A percentile compares a stretch with the other conserved stretches of the same genome.
These are phyloP conservation scores for Linyphia triangularis DNA, from an alignment of 2,888 invertebrate species.

Conservation along the genomic window DNA sequence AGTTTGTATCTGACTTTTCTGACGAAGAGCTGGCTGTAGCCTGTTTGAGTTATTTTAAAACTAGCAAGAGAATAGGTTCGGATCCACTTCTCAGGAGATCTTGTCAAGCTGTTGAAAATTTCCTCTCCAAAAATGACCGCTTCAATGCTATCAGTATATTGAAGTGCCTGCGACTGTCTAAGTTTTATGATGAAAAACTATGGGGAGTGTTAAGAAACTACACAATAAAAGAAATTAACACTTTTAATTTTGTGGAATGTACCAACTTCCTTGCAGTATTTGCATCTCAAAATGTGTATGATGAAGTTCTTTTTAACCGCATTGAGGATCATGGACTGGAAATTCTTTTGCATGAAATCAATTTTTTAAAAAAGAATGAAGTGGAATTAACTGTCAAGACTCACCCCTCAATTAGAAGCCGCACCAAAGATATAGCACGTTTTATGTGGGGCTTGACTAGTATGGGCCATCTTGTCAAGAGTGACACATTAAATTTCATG, in stretches of 20 bases:
- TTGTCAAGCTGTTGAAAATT: conserved; percentile 34
- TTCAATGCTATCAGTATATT: conserved; percentile 65
- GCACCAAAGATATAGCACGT: conserved; percentile 69
- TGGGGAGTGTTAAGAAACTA: conserved; percentile 33
- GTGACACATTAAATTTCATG: conserved; percentile 20
- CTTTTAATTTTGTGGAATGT: conserved; percentile 70
- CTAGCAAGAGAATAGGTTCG: conserved; percentile 51
- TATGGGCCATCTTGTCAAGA: conserved; percentile 48
- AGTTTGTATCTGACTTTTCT: conserved; percentile 20
- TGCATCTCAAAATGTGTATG: conserved; percentile 61
- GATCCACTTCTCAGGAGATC: conserved; percentile 1
- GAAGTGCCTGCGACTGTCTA: conserved; percentile 48
- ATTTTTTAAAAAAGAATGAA: neutral
- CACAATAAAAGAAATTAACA: conserved; percentile 10
- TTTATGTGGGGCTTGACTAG: conserved; percentile 71
- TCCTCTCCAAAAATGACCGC: conserved; percentile 45
- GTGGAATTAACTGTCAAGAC: conserved; percentile 3
- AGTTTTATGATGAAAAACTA: conserved; percentile 40
- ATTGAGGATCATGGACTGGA: conserved; percentile 43
- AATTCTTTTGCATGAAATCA: conserved; percentile 17
- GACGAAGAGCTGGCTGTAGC: conserved; percentile 55
- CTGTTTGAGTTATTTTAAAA: conserved; percentile 67
- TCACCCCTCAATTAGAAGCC: conserved; percentile 33
- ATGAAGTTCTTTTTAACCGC: conserved; percentile 22
- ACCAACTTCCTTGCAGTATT: conserved; percentile 72